Base-by-base conservation (phyloP, 2,113 vertebrate genomes). In the Psettodes erumei region DNA sequence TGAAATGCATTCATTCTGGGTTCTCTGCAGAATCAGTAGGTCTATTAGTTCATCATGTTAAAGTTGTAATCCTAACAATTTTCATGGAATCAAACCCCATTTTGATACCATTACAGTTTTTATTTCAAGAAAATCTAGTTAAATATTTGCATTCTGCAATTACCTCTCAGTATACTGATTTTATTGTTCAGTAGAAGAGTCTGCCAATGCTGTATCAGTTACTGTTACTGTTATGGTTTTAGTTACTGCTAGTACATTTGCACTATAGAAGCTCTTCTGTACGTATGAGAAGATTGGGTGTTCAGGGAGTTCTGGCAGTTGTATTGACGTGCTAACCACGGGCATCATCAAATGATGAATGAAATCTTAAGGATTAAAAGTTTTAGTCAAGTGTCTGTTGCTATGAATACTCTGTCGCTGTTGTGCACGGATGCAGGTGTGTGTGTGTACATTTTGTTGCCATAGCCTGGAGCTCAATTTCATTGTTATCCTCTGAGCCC, bases 381-480 rank as follows among this genome's bases (percentile, higher is more conserved):
- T 68, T 30, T n/a, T 43, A 28, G 35, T 48, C 27, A 28, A 8
- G 23, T 23, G 6, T 33, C 25, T 0, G 1, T 30, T 37, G 35
- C 47, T 51, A 51, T 48, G 28, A 9, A 58, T 62, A 62, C 30
- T 45, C 10, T 13, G 47, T 65, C 1, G 12, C 32, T 30, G 12
- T 16, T 47, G 50, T 53, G 55, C 18, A n/a, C 50, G 19, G 55
- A 13, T 51, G 56, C 10, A 32, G 15, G 59, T 42, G 27, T 55
- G 56, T 43, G 33, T 38, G 37, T 33, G 19, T 27, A 48, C 5
- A 38, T 35, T 62, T 68, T 75, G 54, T 43, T 78, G 32, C 0
- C 54, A 37, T 61, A 65, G 25, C n/a, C 12, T 50, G 43, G 56
- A 64, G 48, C 47, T 60, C 23, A 45, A n/a, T 69, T 67, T 51